phyloP scores from a whole-genome alignment of 1,140 invertebrate genomes.

The Drosophila athabasca region DNA sequence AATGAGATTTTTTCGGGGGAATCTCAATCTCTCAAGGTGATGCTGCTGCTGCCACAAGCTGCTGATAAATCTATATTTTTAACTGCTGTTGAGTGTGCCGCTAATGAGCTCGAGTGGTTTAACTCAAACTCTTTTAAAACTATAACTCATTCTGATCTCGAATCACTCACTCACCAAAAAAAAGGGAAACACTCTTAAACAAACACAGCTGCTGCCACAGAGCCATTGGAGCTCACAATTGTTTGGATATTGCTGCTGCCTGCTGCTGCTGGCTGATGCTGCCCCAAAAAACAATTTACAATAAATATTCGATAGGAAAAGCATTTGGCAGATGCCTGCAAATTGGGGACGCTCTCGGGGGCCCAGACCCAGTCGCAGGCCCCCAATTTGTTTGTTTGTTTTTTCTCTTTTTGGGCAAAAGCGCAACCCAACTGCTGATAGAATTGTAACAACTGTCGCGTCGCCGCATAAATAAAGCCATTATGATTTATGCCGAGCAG shows the following conservation, averaged over 20 bases:
- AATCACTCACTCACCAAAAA: not conserved
- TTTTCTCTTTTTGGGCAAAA: constrained; percentile 35
- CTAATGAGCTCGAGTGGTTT: constrained; percentile 37
- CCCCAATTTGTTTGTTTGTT: constrained; percentile 67
- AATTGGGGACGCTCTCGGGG: constrained; percentile 54
- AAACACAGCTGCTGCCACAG: constrained; percentile 57
- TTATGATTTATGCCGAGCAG: constrained; percentile 75
- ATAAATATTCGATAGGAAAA: constrained; percentile 50
- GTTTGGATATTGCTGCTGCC: constrained; percentile 45
- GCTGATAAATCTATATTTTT: constrained; percentile 19
- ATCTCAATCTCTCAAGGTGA: constrained; percentile 52
- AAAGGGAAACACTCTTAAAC: constrained; percentile 9
- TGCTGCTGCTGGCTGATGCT: constrained; percentile 5
- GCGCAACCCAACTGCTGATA: constrained; percentile 50
- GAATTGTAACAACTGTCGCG: constrained; percentile 81
- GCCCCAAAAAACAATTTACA: constrained; percentile 50
- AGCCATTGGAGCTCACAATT: constrained; percentile 49
- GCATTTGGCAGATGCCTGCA: constrained; percentile 49
- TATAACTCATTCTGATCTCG: constrained; percentile 32
- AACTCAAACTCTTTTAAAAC: not conserved
- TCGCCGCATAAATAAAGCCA: constrained; percentile 77
- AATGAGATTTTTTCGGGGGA: constrained; percentile 61
- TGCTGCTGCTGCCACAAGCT: not conserved
- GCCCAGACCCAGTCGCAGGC: constrained; percentile 31
- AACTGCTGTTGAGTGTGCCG: constrained; percentile 10